Evolutionary conservation across 1,140 invertebrate genomes (phyloP).

Genomic region (Trialeurodes vaporariorum): DNA sequence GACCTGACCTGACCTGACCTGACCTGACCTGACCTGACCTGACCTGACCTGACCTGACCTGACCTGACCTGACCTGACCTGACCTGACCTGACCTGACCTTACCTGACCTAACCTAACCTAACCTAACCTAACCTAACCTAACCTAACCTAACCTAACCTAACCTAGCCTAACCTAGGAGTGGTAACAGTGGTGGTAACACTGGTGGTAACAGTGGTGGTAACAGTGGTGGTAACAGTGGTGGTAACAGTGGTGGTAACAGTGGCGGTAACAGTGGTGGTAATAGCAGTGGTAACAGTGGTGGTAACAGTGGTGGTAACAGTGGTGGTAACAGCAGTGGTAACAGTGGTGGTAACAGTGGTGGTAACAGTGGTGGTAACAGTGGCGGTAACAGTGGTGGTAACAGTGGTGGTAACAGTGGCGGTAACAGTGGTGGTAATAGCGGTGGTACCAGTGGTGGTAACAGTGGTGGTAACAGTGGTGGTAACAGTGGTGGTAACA

Average conservation of each 20-base stretch:
- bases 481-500: conserved; percentile 3
- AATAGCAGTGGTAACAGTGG: background rate
- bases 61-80: too few species aligned
- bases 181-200: conserved; percentile 3
- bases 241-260: conserved; percentile 3
- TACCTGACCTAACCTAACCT: too few species aligned
- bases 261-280: conserved; percentile 2
- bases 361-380: conserved; percentile 3
- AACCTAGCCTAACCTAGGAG: too few species aligned
- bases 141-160: too few species aligned
- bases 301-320: background rate
- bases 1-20: too few species aligned
- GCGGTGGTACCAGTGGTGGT: background rate
- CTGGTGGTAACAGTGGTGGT: too few species aligned
- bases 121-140: too few species aligned
- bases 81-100: too few species aligned
- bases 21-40: too few species aligned
- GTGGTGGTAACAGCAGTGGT: conserved; percentile 3
- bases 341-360: conserved; percentile 3
- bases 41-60: too few species aligned
- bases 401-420: conserved; percentile 3
- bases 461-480: conserved; percentile 1
- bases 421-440: conserved; percentile 1
- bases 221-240: conserved; percentile 3
- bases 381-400: too few species aligned